Evolutionary conservation across 2,797 vertebrate species (phyloP), one percentile per base, ranked within the genome.

Genomic region (Antennarius maculatus): DNA sequence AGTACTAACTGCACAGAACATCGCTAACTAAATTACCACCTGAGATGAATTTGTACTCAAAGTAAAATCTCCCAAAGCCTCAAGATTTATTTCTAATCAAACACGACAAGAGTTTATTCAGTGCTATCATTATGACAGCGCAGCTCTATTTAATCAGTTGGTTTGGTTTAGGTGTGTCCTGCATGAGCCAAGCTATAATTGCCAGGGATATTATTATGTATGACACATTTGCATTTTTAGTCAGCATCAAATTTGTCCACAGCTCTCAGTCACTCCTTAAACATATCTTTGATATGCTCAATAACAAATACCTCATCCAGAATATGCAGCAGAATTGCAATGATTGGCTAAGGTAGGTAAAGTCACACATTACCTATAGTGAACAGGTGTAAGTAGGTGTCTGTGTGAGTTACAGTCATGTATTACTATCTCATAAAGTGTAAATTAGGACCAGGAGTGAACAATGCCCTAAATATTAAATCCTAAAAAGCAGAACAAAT

Each of bases 1-100:
- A 80, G 77, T 49, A 27, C 68, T 66, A 65, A 75, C 68, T 41
- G 65, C 80, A 85, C 57, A 71, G 70, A 79, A 69, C 71, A 82
- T 61, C 61, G 9, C 87, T 85, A 79, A 84, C 87, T 85, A 86
- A 87, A 87, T 84, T 82, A 86, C 81, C 79, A 87, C 77, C 77
- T 74, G 72, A 74, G 61, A 77, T 71, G 45, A 69, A 87, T 73
- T 60, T 80, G 71, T 73, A 63, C 82, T 85, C 83, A 69, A 52
- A 85, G 47, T 75, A 74, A 90, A 91, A 87, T 87, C 90, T 91
- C 74, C 80, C 79, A 88, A 90, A 91, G 87, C 88, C 68, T 68
- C 74, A 63, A 86, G 82, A 88, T 88, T 88, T 92, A 92, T 93
- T 93, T 93, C 86, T 91, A 92, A 93, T 94, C 91, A 93, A 93